A percentile compares a stretch with the other conserved stretches of the same genome.
Evolutionary conservation across 2,888 invertebrate species (phyloP).

Genomic region (Yponomeuta plumbellus): DNA sequence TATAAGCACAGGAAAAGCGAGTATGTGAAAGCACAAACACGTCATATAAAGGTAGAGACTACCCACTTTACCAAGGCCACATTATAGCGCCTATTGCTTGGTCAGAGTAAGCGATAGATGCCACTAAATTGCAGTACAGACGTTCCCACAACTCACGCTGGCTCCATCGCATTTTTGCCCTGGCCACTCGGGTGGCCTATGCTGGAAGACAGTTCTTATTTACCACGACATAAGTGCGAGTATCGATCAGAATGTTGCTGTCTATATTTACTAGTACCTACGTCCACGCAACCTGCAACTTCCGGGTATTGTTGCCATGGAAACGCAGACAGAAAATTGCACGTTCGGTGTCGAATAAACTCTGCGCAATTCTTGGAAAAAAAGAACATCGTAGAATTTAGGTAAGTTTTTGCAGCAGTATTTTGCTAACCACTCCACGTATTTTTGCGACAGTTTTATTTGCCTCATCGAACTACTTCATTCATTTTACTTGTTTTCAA

Average conservation of each 20-base stretch:
- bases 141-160: constrained; percentile 32
- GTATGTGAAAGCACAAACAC: too few species aligned
- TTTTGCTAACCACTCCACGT: neutral
- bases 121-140: constrained; percentile 38
- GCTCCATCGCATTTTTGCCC: constrained; percentile 19
- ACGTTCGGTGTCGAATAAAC: constrained; percentile 19
- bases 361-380: neutral
- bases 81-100: constrained; percentile 27
- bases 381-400: neutral
- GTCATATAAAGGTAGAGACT: neutral
- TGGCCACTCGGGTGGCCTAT: constrained; percentile 6
- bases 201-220: neutral
- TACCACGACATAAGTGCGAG: neutral
- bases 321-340: constrained; percentile 24
- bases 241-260: neutral
- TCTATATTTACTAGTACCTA: neutral
- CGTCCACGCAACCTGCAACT: constrained; percentile 15
- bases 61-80: neutral
- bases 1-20: too few species aligned
- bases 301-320: constrained; percentile 25
- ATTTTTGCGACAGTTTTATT: constrained; percentile 4
- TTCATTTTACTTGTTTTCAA: neutral
- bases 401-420: neutral
- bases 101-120: constrained; percentile 32
- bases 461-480: neutral